phyloP scores from a whole-genome alignment of 1,140 invertebrate genomes.

The Musca vetustissima region DNA sequence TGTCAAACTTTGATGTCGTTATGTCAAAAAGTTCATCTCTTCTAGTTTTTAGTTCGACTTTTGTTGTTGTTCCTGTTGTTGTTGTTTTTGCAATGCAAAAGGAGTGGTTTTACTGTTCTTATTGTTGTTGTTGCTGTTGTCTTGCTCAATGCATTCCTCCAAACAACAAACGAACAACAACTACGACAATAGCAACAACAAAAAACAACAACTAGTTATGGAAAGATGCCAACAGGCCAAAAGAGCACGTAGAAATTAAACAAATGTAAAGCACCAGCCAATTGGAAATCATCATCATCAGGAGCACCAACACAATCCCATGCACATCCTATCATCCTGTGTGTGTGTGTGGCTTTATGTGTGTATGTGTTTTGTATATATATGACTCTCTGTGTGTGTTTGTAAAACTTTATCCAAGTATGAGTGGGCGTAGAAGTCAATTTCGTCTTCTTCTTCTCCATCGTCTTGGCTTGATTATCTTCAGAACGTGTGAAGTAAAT shows the following conservation, averaged over 20 bases:
- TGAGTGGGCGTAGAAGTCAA: no score
- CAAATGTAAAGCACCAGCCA: neutral
- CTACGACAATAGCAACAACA: neutral
- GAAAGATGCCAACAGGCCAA: neutral
- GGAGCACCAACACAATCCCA: no score
- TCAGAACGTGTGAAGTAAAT: neutral
- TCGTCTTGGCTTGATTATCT: neutral
- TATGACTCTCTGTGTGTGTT: no score
- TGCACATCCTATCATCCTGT: no score
- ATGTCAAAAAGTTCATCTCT: no score
- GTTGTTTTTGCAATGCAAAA: neutral
- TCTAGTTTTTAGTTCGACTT: no score
- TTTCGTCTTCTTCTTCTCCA: neutral
- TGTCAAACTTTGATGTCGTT: no score
- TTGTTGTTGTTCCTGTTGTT: neutral
- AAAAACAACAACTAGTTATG: neutral
- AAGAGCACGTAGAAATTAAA: neutral
- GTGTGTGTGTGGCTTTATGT: no score
- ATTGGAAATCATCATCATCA: no score
- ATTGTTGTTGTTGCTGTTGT: neutral
- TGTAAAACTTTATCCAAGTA: no score
- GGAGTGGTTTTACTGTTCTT: neutral
- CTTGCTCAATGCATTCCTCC: neutral
- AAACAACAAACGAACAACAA: neutral
- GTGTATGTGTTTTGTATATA: no score